Percentiles rank a stretch among this genome's conserved stretches.
Evolutionary conservation across 2,113 vertebrate genomes (phyloP).

Genomic region (Stomatorhinus ivindoensis): DNA sequence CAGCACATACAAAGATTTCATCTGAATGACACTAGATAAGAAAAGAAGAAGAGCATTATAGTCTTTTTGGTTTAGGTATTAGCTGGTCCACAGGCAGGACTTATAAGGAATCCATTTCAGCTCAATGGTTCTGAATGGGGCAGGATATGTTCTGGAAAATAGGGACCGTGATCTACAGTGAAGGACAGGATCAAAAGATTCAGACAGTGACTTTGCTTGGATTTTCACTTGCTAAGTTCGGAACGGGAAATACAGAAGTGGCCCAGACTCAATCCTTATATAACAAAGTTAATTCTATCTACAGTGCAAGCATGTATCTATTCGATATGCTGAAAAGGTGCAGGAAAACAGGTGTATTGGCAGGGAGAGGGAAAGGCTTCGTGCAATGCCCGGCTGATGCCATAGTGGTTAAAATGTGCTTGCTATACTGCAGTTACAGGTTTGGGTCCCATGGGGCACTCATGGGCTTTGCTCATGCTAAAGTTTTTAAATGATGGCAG

Average conservation of each 20-base stretch:
- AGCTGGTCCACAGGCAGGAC: background rate
- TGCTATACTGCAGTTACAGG: background rate
- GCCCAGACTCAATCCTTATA: background rate
- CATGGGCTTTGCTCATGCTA: background rate
- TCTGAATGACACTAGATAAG: background rate
- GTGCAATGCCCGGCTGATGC: background rate
- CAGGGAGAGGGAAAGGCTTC: background rate
- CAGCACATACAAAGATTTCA: background rate
- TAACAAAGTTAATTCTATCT: background rate
- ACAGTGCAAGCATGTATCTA: background rate
- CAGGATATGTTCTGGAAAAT: slow-evolving; percentile 5
- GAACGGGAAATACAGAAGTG: background rate
- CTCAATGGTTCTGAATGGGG: background rate
- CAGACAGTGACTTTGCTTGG: background rate
- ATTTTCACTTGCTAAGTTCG: background rate
- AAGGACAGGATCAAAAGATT: background rate
- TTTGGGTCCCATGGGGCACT: background rate
- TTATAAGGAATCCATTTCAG: background rate
- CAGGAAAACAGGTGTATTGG: background rate
- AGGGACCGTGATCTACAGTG: slow-evolving; percentile 1
- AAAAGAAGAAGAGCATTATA: background rate
- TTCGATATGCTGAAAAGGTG: background rate
- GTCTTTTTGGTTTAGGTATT: background rate
- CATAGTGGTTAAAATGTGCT: background rate
- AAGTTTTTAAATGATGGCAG: background rate